Evolutionary conservation across 1,140 invertebrate genomes (phyloP).

Genomic region (Asobara japonica): DNA sequence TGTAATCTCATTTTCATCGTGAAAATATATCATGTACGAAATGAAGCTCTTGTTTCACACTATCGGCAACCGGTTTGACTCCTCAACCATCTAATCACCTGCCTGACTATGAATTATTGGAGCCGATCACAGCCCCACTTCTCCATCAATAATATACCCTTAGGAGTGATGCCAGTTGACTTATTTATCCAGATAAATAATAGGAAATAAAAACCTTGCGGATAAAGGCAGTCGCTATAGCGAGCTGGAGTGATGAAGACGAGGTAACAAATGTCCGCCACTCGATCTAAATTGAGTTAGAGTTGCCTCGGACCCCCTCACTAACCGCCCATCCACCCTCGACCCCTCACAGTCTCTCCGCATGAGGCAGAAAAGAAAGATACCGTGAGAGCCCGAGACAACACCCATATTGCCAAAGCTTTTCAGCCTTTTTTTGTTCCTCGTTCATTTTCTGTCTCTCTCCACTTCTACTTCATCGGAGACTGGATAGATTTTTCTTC

Average conservation of each 20-base stretch:
- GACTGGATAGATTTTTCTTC: conserved; percentile 63
- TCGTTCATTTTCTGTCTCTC: conserved; percentile 30
- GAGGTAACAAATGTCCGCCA: conserved; percentile 58
- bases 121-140: conserved; percentile 13
- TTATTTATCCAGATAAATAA: conserved; percentile 67
- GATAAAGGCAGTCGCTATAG: conserved; percentile 32
- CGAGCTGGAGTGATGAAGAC: conserved; percentile 19
- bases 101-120: conserved; percentile 29
- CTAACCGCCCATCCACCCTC: background rate
- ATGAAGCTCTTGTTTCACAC: background rate
- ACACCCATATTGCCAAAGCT: conserved; percentile 57
- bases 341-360: conserved; percentile 26
- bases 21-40: background rate
- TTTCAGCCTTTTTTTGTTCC: conserved; percentile 45
- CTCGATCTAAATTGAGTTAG: conserved; percentile 68
- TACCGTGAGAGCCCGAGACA: conserved; percentile 53
- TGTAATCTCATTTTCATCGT: background rate
- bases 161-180: conserved; percentile 37
- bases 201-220: conserved; percentile 60
- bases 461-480: conserved; percentile 34
- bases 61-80: background rate
- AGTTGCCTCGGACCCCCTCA: conserved; percentile 41
- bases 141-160: conserved; percentile 26
- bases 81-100: background rate
- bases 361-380: conserved; percentile 25